Base-by-base conservation (phyloP, 2,888 invertebrate genomes). In the Pemphredon lugubris region DNA sequence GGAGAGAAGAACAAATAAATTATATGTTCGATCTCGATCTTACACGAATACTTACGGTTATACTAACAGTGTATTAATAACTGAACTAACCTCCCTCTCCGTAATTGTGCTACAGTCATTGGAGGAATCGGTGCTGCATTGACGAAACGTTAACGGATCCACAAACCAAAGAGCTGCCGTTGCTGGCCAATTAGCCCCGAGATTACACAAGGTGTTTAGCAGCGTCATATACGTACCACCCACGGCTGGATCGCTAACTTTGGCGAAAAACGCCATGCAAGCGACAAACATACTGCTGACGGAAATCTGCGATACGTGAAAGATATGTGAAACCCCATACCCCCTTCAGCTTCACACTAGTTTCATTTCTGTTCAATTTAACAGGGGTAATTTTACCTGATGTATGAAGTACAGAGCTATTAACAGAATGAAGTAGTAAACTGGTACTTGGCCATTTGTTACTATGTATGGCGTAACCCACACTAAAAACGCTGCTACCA, bases 211-310 rank as follows among this genome's bases (percentile, higher is more conserved):
- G 0, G 99, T 99, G 89, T 99, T 99, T 13, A 99, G 91, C 53
- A 99, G 92, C 0, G 99, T 99, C 99, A 99, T 99, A 89, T 99
- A 99, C 0, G 99, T 99, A 3, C 99, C 98, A 1, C 99, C 99
- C 0, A 99, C 97, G 0, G 95, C 92, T 0, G 98, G 98, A 89
- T 99, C 99, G 69, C 98, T 98, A 51, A 99, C 94, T 90, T 96
- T 96, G 0, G 99, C 99, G 90, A 97, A 97, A 91, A 99, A 99
- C 7, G 98, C 97, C 98, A 99, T 99, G 66, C 95, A 93, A 0
- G 98, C 95, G 3, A 99, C 98, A 90, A 98, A 99, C 97, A 99
- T 98, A 85, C 96, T 95, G 90, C 98, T 98, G 0, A 97, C 92
- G 81, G 97, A 95, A 23, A 98, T 93, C 96, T 98, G 90, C 50